phyloP scores from a whole-genome alignment of 1,140 invertebrate species.

The Zaprionus inermis region DNA sequence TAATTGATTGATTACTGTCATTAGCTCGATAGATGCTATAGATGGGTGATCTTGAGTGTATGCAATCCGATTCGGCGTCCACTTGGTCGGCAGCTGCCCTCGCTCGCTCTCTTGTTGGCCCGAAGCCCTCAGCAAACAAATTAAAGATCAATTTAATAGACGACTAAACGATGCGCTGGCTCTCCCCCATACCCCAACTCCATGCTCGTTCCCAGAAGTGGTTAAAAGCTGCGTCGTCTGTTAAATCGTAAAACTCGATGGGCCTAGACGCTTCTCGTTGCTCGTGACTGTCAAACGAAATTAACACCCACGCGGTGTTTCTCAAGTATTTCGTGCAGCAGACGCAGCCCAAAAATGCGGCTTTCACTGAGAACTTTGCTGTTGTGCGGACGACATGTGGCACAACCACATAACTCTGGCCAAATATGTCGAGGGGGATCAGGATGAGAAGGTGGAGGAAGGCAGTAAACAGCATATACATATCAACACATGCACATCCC shows the following conservation, averaged over 20 bases:
- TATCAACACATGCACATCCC: constrained; percentile 71
- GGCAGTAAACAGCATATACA: constrained; percentile 16
- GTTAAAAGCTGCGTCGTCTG: constrained; percentile 21
- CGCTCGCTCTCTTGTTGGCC: not conserved
- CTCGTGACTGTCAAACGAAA: constrained; percentile 47
- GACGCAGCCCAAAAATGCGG: constrained; percentile 29
- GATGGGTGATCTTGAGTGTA: constrained; percentile 38
- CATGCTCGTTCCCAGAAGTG: constrained; percentile 7
- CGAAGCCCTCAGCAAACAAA: constrained; percentile 34
- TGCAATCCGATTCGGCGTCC: constrained; percentile 17
- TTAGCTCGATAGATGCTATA: constrained; percentile 30
- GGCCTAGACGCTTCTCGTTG: constrained; percentile 19
- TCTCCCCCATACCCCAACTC: too few species aligned
- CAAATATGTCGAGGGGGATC: constrained; percentile 32
- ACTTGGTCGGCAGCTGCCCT: constrained; percentile 16
- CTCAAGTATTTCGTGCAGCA: constrained; percentile 36
- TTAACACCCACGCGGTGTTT: constrained; percentile 50
- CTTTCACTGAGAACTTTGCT: constrained; percentile 38
- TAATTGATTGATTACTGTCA: constrained; percentile 64
- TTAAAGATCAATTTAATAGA: constrained; percentile 53
- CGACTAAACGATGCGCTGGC: constrained; percentile 22
- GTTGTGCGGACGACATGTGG: constrained; percentile 9
- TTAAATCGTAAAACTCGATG: constrained; percentile 23
- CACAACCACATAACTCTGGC: constrained; percentile 43
- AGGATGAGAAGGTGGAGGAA: not conserved